phyloP scores from a whole-genome alignment of 2,888 invertebrate genomes.

The Heliconius sara region DNA sequence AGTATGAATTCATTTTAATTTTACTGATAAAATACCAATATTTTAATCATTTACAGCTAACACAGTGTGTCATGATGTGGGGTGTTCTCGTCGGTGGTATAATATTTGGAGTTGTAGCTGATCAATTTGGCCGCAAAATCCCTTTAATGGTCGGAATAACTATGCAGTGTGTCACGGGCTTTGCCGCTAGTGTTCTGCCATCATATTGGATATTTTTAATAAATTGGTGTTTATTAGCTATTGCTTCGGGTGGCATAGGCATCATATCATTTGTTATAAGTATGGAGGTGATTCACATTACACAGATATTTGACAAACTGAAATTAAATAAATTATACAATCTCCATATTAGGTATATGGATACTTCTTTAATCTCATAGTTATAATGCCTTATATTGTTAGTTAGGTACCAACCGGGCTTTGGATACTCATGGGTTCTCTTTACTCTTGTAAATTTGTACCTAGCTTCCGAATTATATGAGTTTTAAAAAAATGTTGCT shows the following conservation, averaged over 20 bases:
- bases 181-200: conserved; percentile 80
- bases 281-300: conserved; percentile 76
- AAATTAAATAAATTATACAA: neutral
- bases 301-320: neutral
- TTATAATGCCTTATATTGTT: neutral
- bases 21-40: neutral
- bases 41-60: conserved; percentile 64
- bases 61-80: conserved; percentile 86
- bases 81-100: conserved; percentile 86
- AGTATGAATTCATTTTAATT: neutral
- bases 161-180: conserved; percentile 80
- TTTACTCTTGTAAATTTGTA: neutral
- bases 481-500: neutral
- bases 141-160: conserved; percentile 83
- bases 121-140: conserved; percentile 85
- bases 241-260: conserved; percentile 86
- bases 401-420: neutral
- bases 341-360: neutral
- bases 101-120: conserved; percentile 84
- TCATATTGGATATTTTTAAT: conserved; percentile 81
- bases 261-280: conserved; percentile 87
- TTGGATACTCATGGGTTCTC: neutral
- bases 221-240: conserved; percentile 82
- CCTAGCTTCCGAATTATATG: too few relatives aligned
- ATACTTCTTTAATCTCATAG: neutral